These are phyloP conservation scores for Antheraea assamensis DNA, from an alignment of 2,888 invertebrate genomes.

Conservation along the genomic window DNA sequence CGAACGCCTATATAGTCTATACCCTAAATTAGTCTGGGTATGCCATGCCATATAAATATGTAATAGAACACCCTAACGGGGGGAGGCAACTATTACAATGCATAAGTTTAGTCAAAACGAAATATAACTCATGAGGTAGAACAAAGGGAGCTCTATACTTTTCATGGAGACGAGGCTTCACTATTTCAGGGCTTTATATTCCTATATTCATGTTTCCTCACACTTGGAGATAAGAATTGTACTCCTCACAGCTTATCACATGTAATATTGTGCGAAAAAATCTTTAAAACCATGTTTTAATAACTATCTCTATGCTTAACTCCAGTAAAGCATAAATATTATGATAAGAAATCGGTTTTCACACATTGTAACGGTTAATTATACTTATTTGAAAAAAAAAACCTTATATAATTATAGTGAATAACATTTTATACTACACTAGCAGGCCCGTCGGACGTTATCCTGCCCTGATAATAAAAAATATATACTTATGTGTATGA, in stretches of 20 bases:
- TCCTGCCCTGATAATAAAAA: no score
- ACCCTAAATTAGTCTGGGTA: background rate
- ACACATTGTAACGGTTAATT: background rate
- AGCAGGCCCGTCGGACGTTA: no score
- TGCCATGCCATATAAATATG: background rate
- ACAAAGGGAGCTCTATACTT: background rate
- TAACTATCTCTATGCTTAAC: background rate
- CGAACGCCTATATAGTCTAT: background rate
- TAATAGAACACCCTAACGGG: background rate
- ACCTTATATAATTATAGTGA: no score
- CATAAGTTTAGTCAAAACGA: slow-evolving; percentile 1
- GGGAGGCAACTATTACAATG: background rate
- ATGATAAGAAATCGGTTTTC: background rate
- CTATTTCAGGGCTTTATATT: background rate
- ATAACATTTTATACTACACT: no score
- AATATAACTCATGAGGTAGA: background rate
- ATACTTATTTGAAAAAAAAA: background rate
- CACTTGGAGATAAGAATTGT: background rate
- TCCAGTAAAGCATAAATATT: background rate
- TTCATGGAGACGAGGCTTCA: background rate
- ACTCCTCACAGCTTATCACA: background rate
- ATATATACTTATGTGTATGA: no score
- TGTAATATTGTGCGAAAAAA: background rate
- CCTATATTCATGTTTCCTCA: background rate
- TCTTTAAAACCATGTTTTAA: background rate